Conservation (phyloP, 2,113 vertebrate genomes). For the Sturnira hondurensis region DNA sequence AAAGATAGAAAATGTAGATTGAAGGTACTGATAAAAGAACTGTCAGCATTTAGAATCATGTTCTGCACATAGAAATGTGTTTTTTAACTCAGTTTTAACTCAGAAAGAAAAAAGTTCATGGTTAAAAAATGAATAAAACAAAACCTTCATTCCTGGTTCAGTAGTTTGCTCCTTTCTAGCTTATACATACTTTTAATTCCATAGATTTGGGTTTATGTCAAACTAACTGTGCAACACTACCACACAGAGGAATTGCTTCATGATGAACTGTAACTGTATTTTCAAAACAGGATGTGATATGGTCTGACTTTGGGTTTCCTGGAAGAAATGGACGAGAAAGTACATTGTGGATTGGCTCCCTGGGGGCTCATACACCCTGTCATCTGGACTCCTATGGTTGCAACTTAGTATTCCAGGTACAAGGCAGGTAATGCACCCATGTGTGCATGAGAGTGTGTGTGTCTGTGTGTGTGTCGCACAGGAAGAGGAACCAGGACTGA, state of each 20-base stretch:
- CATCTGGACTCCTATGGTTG: conserved; percentile 95
- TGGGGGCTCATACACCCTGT: conserved; percentile 93
- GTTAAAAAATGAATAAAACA: neutral
- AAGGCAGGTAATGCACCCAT: conserved; percentile 88
- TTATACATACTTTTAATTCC: neutral
- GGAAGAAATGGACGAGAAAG: conserved; percentile 91
- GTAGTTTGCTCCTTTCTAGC: neutral
- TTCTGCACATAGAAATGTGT: neutral
- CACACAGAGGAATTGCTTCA: neutral
- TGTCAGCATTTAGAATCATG: neutral
- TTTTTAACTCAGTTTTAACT: neutral
- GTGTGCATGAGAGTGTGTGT: fast-evolving
- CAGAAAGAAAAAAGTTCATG: neutral
- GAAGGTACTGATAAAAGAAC: neutral
- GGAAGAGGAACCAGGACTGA: neutral
- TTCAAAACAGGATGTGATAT: conserved; percentile 87
- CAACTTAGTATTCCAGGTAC: conserved; percentile 95
- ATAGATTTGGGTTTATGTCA: neutral
- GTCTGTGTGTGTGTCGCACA: neutral
- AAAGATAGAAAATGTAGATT: neutral
- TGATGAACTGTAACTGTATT: conserved; percentile 33
- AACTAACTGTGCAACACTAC: neutral
- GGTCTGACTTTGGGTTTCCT: conserved; percentile 94
- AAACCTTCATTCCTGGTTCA: neutral
- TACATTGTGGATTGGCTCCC: conserved; percentile 93